Evolutionary conservation across 2,888 invertebrate species (phyloP), one percentile per base, ranked within the genome.

Genomic region (Pemphredon lugubris): DNA sequence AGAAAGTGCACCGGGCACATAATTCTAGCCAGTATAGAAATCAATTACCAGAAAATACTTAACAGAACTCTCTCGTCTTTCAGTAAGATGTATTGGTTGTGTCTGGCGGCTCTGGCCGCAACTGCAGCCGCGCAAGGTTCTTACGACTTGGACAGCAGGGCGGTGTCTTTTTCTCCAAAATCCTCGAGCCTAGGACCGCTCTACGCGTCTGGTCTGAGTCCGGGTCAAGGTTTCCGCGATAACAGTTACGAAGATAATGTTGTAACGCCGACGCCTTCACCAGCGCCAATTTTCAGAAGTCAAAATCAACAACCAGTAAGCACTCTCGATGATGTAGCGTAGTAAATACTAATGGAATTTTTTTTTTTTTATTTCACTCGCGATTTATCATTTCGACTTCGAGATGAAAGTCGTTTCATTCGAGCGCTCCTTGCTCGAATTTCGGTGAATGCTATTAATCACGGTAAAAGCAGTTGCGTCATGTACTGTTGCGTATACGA

Each of bases 241-340:
- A 88, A 87, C 71, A 90, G 89, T 60, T 89, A 89, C 73, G 89
- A 90, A 66, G 88, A 89, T 58, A 90, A 90, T 57, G 88, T 88
- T 1, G 89, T 90, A 0, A 89, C 90, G 2, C 90, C 90, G 2
- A 88, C 89, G 0, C 89, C 89, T 0, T 84, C 88, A 0, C 87
- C 88, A 2, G 71, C 85, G 2, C 88, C 89, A 5, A 80, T 87
- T 30, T 89, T 86, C 65, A 84, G 89, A 47, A 82, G 50, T 50
- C 74, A 84, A 6, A 76, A 75, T 59, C 32, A 79, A 7, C 85
- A 79, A 58, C 80, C 80, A 67, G 86, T 86, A 64, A 81, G 75
- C 37, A 26, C n/a, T n/a, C n/a, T n/a, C n/a, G n/a, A n/a, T n/a
- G n/a, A n/a, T n/a, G n/a, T n/a, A n/a, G n/a, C n/a, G n/a, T n/a